Base-by-base conservation (phyloP, 2,888 invertebrate genomes). In the Pseudeuparius sepicola region DNA sequence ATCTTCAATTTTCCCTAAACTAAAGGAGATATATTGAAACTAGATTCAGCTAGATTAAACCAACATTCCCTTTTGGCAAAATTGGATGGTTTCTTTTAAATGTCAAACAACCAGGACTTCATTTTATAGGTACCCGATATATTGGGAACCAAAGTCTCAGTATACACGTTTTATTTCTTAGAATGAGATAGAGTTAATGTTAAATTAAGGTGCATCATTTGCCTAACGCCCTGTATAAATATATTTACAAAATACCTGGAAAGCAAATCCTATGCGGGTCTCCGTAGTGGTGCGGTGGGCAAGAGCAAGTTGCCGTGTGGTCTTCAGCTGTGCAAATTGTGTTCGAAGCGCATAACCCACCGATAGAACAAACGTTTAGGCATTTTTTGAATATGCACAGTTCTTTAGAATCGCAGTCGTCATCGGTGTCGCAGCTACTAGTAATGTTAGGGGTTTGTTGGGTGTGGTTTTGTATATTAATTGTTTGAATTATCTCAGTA, bases 231-330 rank as follows among this genome's bases (percentile, higher is more conserved):
- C n/a, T n/a, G n/a, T n/a, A n/a, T n/a, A n/a, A n/a, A n/a, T n/a
- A n/a, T n/a, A n/a, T n/a, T n/a, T n/a, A n/a, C n/a, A n/a, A 20
- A 40, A 73, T 77, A 76, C 76, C 76, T 76, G 68, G 49, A 40
- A 60, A 61, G 62, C 76, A 77, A 61, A 67, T 65, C 66, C 63
- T 64, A 56, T 65, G 67, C 54, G 71, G 64, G 59, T 66, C 65
- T 48, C 68, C 68, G 45, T 63, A 61, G 53, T 60, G 62, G 52
- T 66, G 67, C 41, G 57, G 60, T 44, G 66, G 68, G 58, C 79
- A 80, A 56, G 67, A 63, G 65, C 78, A 78, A 53, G 68, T 64
- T 52, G 73, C 71, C 45, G 65, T 67, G 60, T 76, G 77, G 60
- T 75, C 67, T 59, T 67, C 59, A 55, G 74, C 71, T 57, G 63